These are phyloP conservation scores for Electrophaes corylata DNA, from an alignment of 2,888 invertebrate genomes.

Conservation along the genomic window DNA sequence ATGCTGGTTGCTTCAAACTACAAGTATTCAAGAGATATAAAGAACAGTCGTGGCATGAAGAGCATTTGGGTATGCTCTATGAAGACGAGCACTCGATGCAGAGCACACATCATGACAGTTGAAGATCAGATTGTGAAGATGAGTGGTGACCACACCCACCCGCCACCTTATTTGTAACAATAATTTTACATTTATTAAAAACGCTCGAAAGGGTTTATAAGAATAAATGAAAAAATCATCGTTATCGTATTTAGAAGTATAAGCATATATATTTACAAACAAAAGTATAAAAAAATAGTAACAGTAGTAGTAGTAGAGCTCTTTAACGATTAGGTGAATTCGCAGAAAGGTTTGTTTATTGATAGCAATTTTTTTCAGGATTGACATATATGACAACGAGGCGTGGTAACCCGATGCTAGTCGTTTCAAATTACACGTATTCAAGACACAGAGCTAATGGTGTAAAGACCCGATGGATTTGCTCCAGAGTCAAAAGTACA, in stretches of 20 bases:
- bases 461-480: constrained; percentile 41
- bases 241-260: too few relatives aligned
- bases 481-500: constrained; percentile 45
- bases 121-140: constrained; percentile 9
- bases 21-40: constrained; percentile 6
- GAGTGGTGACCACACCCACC: constrained; percentile 1
- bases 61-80: constrained; percentile 9
- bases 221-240: too few relatives aligned
- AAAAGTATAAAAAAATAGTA: too few relatives aligned
- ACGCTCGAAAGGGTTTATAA: background rate
- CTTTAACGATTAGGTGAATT: too few relatives aligned
- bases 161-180: background rate
- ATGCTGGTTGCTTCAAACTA: constrained; percentile 20
- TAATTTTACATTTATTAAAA: background rate
- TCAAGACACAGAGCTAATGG: background rate
- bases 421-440: background rate
- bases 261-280: too few relatives aligned
- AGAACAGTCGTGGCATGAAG: background rate
- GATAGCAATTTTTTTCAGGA: background rate
- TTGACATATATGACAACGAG: background rate
- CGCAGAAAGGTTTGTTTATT: too few relatives aligned
- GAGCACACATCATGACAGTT: background rate
- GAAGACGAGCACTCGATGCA: constrained; percentile 7
- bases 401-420: constrained; percentile 3
- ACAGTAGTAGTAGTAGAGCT: too few relatives aligned